Base-by-base conservation (phyloP, 2,888 invertebrate genomes). In the Ametastegia equiseti region DNA sequence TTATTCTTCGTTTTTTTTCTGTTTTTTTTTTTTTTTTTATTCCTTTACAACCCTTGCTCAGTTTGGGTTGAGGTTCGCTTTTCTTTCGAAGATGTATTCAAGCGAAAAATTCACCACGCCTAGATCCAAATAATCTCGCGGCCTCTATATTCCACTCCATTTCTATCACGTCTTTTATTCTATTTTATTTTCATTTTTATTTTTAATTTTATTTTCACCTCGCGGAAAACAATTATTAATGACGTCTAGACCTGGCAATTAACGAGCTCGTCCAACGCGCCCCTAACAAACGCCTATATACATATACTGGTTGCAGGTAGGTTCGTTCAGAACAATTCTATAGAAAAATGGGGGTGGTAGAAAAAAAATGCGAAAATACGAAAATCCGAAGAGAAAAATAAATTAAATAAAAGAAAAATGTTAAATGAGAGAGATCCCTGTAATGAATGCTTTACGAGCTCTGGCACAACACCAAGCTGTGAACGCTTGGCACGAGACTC, bases 221-320 rank as follows among this genome's bases (percentile, higher is more conserved):
- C 11, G 36, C 27, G 27, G 1, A 71, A 71, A 71, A 71, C 47
- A 71, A 67, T 67, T 39, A 67, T 67, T 67, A 71, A 71, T 71
- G 42, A 71, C 71, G 71, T 71, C 71, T 71, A 71, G 71, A 71
- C 71, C 45, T 27, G 71, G 71, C 71, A 71, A 71, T 71, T 71
- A 69, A 69, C 45, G 71, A 71, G 71, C 71, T 71, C 71, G 65
- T 39, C 47, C 27, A 23, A 45, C 67, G 67, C 11, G 39, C 65
- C 71, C 15, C 11, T 27, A 11, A 71, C 47, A 47, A n/a, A n/a
- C n/a, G n/a, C n/a, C n/a, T n/a, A n/a, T 39, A 30, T 71, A 23
- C 36, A 47, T 42, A 36, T n/a, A 33, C 30, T 27, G 15, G 45
- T 13, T 47, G 23, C 71, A 19, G 27, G 36, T 4, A 47, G 45